Evolutionary conservation across 2,113 vertebrate genomes (phyloP), one percentile per base, ranked within the genome.

Genomic region (Triplophysa dalaica): DNA sequence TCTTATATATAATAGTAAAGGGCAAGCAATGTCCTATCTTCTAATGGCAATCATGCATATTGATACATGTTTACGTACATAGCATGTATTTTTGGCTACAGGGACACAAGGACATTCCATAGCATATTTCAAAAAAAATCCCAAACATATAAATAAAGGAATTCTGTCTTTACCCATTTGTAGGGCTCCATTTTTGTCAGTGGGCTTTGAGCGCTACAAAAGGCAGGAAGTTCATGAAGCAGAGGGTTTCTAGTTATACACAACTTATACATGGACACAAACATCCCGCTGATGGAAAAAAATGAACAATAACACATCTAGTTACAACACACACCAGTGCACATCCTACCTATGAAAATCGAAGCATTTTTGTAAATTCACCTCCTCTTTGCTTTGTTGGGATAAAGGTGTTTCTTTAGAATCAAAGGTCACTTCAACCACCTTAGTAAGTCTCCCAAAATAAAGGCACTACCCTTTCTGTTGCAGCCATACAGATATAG

Each of bases 401-500:
- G 79, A 72, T 81, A 78, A 77, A 85, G 62, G 75, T 58, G 77
- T 78, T 78, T 78, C 17, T 70, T 78, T 80, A 70, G 72, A 75
- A 82, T 81, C 79, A 85, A 87, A 89, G 84, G 87, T 82, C 83
- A 86, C 85, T 85, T 83, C 81, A 79, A 79, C 83, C 84, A 82
- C 82, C 81, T 84, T 80, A 78, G 81, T 83, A 73, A 80, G 69
- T 80, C 81, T 82, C 75, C 78, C 48, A 62, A 77, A 78, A 70
- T 84, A 83, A 84, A 89, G 87, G 85, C 87, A 88, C 87, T 85
- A 86, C 85, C 83, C 79, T 63, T 81, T 87, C 87, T 78, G 81
- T 56, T 73, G 76, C 83, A 81, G 79, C 73, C 66, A 78, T 75
- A 82, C 64, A 61, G 70, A 83, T 22, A 48, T 70, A 78, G 56